Evolutionary conservation across 2,113 vertebrate genomes (phyloP).

Genomic region (Otis tarda): DNA sequence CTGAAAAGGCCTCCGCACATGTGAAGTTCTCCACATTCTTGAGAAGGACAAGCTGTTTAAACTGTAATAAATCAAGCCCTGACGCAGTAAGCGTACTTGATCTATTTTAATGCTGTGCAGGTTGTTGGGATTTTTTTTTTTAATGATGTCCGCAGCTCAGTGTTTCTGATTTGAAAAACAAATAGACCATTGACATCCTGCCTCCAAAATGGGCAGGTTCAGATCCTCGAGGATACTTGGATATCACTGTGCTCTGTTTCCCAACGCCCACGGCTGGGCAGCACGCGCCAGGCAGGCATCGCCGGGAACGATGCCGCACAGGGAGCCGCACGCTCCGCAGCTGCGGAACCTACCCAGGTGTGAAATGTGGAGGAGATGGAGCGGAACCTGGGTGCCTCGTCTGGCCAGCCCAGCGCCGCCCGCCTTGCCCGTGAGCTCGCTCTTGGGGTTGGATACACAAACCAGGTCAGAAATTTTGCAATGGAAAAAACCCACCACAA

Average conservation of each 20-base stretch:
- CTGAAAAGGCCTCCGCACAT: neutral
- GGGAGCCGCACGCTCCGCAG: neutral
- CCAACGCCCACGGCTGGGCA: neutral
- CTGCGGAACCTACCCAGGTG: neutral
- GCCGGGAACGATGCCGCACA: neutral
- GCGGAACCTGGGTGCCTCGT: neutral
- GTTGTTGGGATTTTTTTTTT: slow-evolving; percentile 33
- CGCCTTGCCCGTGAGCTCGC: neutral
- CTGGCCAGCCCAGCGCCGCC: neutral
- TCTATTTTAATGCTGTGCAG: slow-evolving; percentile 53
- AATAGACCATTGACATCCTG: neutral
- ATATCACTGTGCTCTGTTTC: neutral
- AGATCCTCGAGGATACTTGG: neutral
- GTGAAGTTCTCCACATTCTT: slow-evolving; percentile 36
- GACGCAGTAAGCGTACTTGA: neutral
- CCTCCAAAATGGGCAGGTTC: neutral
- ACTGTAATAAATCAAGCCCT: slow-evolving; percentile 9
- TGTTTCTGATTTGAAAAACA: slow-evolving; percentile 43
- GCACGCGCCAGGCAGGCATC: neutral
- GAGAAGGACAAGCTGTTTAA: slow-evolving; percentile 37
- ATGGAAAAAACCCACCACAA: neutral
- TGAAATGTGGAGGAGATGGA: neutral
- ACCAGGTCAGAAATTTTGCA: neutral
- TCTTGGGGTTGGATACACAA: neutral
- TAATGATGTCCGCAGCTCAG: neutral